Conservation (phyloP, 2,888 invertebrate species). For the Cerastis leucographa region DNA sequence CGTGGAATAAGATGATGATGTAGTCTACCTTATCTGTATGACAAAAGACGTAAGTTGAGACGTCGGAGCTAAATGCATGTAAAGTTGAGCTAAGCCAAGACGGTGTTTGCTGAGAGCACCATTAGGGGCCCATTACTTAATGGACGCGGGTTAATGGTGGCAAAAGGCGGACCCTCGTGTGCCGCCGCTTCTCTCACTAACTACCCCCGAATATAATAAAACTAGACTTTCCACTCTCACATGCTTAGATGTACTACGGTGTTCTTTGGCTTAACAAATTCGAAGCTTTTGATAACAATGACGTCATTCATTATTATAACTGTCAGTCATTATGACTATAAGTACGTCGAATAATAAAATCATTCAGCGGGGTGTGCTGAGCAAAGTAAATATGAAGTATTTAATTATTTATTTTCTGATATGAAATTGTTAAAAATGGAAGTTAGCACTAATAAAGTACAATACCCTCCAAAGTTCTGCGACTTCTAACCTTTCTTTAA, state of each 20-base stretch:
- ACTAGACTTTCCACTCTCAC: conserved; percentile 55
- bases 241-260: not conserved
- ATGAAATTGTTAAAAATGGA: not conserved
- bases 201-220: conserved; percentile 59
- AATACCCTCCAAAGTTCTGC: conserved; percentile 3
- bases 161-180: conserved; percentile 73
- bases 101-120: conserved; percentile 79
- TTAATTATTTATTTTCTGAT: conserved; percentile 2
- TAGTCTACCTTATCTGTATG: conserved; percentile 40
- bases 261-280: not conserved
- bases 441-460: not conserved
- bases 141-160: conserved; percentile 80
- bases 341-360: conserved; percentile 11
- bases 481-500: conserved; percentile 19
- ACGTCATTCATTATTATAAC: no score
- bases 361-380: conserved; percentile 6
- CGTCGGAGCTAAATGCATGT: conserved; percentile 69
- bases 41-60: conserved; percentile 62
- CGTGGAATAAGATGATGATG: conserved; percentile 36
- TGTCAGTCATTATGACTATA: no score
- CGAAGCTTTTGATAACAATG: not conserved
- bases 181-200: conserved; percentile 53
- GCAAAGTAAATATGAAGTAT: conserved; percentile 33
- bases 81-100: conserved; percentile 71
- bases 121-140: conserved; percentile 85